Conservation (phyloP, 2,888 invertebrate genomes). For the Lacanobia oleracea region DNA sequence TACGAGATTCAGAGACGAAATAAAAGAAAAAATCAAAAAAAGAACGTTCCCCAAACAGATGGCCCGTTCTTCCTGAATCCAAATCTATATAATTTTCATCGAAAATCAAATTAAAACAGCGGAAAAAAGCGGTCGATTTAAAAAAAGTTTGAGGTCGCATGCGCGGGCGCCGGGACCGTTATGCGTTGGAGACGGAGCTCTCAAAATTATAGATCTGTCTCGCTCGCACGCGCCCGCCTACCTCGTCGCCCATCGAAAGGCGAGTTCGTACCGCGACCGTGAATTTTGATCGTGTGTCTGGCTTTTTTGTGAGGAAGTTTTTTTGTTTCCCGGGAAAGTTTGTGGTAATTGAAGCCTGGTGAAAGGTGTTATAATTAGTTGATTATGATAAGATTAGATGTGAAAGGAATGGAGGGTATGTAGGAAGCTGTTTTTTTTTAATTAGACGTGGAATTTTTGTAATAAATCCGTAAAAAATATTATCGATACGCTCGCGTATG, state of each 20-base stretch:
- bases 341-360: conserved; percentile 45
- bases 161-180: conserved; percentile 83
- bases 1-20: conserved; percentile 20
- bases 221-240: conserved; percentile 82
- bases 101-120: conserved; percentile 79
- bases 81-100: conserved; percentile 75
- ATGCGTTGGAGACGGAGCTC: conserved; percentile 69
- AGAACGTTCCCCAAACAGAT: conserved; percentile 57
- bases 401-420: background rate
- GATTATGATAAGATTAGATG: conserved; percentile 23
- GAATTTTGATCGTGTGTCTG: conserved; percentile 81
- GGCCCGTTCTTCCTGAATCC: conserved; percentile 63
- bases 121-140: conserved; percentile 77
- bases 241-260: conserved; percentile 80
- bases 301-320: conserved; percentile 47
- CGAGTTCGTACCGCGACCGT: conserved; percentile 71
- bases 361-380: conserved; percentile 47
- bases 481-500: background rate
- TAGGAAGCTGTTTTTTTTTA: conserved; percentile 10
- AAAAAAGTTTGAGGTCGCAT: conserved; percentile 78
- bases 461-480: background rate
- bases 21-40: conserved; percentile 32
- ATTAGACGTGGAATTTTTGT: background rate
- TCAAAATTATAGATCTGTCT: conserved; percentile 68
- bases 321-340: conserved; percentile 42